Evolutionary conservation across 2,888 invertebrate species (phyloP).

Genomic region (Ctenicera cuprea): DNA sequence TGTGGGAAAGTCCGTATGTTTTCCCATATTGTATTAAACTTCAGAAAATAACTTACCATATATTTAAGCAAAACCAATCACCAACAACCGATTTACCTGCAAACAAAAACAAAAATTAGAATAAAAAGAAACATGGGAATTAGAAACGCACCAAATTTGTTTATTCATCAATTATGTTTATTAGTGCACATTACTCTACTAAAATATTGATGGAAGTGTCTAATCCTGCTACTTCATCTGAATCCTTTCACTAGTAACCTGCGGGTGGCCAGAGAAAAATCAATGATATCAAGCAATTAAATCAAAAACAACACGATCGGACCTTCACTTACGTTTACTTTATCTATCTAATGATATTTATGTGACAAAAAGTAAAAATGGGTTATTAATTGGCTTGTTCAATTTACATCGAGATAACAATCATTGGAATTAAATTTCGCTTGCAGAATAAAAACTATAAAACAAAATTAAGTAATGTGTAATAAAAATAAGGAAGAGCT

Average conservation of each 20-base stretch:
- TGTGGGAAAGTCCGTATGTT: too few species aligned
- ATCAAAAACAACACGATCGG: slow-evolving; percentile 3
- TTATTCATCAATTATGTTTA: not conserved
- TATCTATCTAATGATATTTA: not conserved
- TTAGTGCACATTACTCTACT: slow-evolving; percentile 8
- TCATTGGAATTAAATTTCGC: too few species aligned
- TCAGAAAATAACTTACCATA: not conserved
- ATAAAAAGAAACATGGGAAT: not conserved
- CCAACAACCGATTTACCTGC: not conserved
- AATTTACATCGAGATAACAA: not conserved
- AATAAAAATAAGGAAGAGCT: not conserved
- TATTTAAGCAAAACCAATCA: not conserved
- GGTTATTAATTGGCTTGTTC: not conserved
- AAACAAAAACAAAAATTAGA: not conserved
- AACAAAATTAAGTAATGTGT: not conserved
- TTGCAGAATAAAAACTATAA: too few species aligned
- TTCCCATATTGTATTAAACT: too few species aligned
- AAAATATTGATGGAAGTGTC: slow-evolving; percentile 3
- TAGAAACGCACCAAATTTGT: not conserved
- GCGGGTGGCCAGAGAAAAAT: slow-evolving; percentile 23
- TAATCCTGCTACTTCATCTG: not conserved
- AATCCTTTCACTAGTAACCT: slow-evolving; percentile 20
- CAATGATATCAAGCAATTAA: slow-evolving; percentile 10
- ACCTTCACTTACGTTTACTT: slow-evolving; percentile 1
- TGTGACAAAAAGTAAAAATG: not conserved